A percentile compares a stretch with the other conserved stretches of the same genome.
Conservation (phyloP, 30 jellyfish, hydroid and myxozoan species). For the Aurelia sp. region DNA sequence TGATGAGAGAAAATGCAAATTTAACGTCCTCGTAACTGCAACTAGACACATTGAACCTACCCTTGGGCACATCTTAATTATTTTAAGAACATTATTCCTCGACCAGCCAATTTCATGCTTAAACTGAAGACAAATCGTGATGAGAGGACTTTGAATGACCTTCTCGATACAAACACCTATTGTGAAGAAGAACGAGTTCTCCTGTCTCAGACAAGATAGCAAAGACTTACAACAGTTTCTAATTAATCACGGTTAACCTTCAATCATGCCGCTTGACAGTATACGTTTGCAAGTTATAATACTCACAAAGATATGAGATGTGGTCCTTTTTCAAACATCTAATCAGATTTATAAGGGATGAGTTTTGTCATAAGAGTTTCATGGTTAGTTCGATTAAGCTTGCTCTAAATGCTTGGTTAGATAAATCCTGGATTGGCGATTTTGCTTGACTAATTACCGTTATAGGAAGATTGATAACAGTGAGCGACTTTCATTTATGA, state of each 20-base stretch:
- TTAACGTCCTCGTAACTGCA: too few relatives aligned
- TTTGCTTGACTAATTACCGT: conserved; percentile 6
- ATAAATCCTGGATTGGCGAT: neutral
- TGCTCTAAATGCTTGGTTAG: neutral
- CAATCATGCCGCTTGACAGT: neutral
- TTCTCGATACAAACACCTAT: neutral
- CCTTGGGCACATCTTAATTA: too few relatives aligned
- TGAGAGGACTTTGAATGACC: neutral
- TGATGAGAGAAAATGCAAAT: too few relatives aligned
- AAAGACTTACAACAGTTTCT: conserved; percentile 11
- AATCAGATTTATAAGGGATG: conserved; percentile 2
- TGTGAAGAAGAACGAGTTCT: neutral
- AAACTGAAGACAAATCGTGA: too few relatives aligned
- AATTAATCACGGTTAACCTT: conserved; percentile 4
- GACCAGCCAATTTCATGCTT: too few relatives aligned
- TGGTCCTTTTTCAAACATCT: neutral
- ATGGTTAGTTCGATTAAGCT: neutral
- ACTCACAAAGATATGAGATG: neutral
- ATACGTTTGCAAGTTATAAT: neutral
- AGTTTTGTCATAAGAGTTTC: neutral
- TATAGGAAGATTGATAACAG: neutral
- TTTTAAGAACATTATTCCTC: too few relatives aligned
- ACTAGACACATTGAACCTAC: too few relatives aligned
- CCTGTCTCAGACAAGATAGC: conserved; percentile 37
- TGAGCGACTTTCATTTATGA: too few relatives aligned